phyloP scores from a whole-genome alignment of 1,140 invertebrate genomes.

The Oscheius sp. region DNA sequence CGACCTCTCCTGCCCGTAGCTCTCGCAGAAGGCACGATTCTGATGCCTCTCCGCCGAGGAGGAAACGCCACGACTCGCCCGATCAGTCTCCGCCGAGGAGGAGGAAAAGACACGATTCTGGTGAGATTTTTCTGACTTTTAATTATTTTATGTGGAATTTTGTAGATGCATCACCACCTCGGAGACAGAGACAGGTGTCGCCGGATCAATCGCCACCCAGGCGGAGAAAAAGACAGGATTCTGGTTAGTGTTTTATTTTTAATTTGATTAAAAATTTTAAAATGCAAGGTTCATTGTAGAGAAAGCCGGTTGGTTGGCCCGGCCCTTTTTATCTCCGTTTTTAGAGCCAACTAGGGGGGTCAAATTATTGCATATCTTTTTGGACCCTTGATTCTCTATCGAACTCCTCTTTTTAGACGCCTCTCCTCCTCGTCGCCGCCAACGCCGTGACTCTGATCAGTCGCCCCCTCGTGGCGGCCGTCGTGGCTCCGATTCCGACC shows the following conservation, averaged over 20 bases:
- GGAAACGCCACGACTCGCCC: not conserved
- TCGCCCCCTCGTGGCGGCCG: not conserved
- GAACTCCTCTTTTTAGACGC: not conserved
- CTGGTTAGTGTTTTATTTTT: not conserved
- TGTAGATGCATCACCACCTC: not conserved
- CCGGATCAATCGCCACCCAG: slow-evolving; percentile 12
- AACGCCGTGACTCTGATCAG: slow-evolving; percentile 1
- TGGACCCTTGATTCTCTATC: not conserved
- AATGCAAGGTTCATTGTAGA: no score
- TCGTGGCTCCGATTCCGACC: not conserved
- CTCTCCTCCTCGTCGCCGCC: not conserved
- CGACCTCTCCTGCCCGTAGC: not conserved
- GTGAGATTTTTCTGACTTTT: not conserved
- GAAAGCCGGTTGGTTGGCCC: no score
- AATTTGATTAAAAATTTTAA: not conserved
- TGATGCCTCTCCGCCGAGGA: slow-evolving; percentile 11
- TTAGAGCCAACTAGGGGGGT: no score
- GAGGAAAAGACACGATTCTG: slow-evolving; percentile 7
- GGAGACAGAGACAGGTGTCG: not conserved
- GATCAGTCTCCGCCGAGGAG: not conserved
- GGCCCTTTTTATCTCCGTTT: no score
- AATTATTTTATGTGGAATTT: not conserved
- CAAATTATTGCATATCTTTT: not conserved
- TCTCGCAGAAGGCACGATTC: not conserved
- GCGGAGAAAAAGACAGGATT: not conserved